Percentiles rank a stretch among this genome's conserved stretches.
phyloP scores from a whole-genome alignment of 2,888 invertebrate genomes.

The Coecobrya sp. region DNA sequence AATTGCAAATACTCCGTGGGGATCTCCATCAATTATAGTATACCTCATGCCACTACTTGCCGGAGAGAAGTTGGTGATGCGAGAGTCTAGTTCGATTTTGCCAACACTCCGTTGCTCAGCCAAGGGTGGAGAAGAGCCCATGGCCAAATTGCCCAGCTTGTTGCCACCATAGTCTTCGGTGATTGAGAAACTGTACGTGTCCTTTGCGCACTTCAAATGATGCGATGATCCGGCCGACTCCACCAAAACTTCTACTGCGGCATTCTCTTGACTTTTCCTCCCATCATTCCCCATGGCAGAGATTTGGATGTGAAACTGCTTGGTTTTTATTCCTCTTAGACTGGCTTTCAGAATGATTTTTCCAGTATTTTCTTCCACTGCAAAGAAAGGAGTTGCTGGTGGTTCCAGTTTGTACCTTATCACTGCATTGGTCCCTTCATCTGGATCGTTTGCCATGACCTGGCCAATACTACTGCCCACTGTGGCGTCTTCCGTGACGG shows the following conservation, averaged over 20 bases:
- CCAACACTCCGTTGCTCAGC: constrained; percentile 88
- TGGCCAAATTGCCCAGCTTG: background rate
- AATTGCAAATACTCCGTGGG: constrained; percentile 93
- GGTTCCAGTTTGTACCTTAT: constrained; percentile 93
- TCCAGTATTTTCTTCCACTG: constrained; percentile 93
- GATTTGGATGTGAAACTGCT: constrained; percentile 92
- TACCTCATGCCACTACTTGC: constrained; percentile 89
- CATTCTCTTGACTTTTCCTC: constrained; percentile 92
- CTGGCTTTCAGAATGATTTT: constrained; percentile 91
- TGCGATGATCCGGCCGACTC: constrained; percentile 88
- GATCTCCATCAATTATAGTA: constrained; percentile 94
- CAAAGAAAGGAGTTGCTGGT: constrained; percentile 92
- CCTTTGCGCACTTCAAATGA: constrained; percentile 92
- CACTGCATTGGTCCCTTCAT: constrained; percentile 95
- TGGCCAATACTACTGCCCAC: constrained; percentile 91
- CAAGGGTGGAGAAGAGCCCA: constrained; percentile 86
- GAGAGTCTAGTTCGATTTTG: constrained; percentile 76
- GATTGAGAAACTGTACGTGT: constrained; percentile 93
- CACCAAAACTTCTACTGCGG: constrained; percentile 93
- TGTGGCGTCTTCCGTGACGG: constrained; percentile 91
- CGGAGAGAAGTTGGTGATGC: constrained; percentile 61
- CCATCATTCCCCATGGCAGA: constrained; percentile 95
- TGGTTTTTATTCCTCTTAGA: constrained; percentile 90
- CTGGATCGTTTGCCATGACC: constrained; percentile 94
- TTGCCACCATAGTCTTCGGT: constrained; percentile 92